Conservation (phyloP, 2,797 vertebrate species). For the Sardinella longiceps region DNA sequence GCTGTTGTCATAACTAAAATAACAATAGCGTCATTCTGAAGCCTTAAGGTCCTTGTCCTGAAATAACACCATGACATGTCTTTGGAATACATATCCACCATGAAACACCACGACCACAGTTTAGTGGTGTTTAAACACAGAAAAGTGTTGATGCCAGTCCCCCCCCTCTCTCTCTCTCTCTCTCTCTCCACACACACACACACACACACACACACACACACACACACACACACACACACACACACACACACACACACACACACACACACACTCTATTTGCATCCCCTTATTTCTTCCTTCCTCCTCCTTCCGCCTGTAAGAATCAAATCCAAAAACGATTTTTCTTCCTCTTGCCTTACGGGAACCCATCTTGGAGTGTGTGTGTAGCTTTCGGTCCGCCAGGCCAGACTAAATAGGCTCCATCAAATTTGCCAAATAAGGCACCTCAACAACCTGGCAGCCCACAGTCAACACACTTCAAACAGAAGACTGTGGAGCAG, state of each 20-base stretch:
- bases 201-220: too few relatives aligned
- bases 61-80: not conserved
- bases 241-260: too few relatives aligned
- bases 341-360: not conserved
- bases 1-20: not conserved
- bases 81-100: not conserved
- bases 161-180: not conserved
- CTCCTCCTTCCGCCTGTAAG: not conserved
- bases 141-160: not conserved
- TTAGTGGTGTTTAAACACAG: not conserved
- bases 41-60: not conserved
- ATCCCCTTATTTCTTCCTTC: not conserved
- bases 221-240: too few relatives aligned
- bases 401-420: not conserved
- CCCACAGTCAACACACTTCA: not conserved
- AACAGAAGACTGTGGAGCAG: not conserved
- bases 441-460: not conserved
- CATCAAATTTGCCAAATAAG: not conserved
- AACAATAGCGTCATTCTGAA: not conserved
- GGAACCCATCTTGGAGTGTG: slow-evolving; percentile 1
- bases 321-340: not conserved
- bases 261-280: not conserved
- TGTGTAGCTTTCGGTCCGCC: not conserved
- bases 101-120: not conserved
- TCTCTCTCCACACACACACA: too few relatives aligned